Conservation (phyloP, 2,888 invertebrate species). For the Aphidoletes aphidimyza region DNA sequence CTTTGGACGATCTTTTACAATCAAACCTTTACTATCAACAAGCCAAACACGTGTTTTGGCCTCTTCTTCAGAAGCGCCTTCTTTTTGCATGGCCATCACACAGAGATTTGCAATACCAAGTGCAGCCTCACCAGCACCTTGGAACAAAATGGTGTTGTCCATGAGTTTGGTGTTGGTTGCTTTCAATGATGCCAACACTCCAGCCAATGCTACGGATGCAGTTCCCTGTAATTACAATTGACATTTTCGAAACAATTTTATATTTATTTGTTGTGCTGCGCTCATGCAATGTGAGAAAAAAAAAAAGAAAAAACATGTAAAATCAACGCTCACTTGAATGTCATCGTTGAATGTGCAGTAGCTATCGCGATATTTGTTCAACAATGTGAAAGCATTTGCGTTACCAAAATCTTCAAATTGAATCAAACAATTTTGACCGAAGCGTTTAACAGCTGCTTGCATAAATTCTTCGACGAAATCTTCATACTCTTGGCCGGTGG, state of each 20-base stretch:
- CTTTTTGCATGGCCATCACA: constrained; percentile 90
- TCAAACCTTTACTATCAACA: constrained; percentile 95
- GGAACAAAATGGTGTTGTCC: constrained; percentile 90
- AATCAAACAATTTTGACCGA: constrained; percentile 86
- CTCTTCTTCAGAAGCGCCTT: constrained; percentile 79
- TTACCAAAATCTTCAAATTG: constrained; percentile 99
- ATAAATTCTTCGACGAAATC: constrained; percentile 97
- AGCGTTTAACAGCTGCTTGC: constrained; percentile 86
- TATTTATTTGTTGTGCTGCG: no score
- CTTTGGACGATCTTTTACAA: constrained; percentile 86
- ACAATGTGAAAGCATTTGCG: constrained; percentile 92
- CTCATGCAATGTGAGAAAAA: no score
- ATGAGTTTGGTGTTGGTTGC: constrained; percentile 84
- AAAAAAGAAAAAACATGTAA: no score
- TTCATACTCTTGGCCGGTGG: constrained; percentile 87
- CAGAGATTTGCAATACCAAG: constrained; percentile 93
- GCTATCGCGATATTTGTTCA: constrained; percentile 87
- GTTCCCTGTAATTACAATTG: constrained; percentile 74
- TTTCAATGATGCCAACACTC: constrained; percentile 86
- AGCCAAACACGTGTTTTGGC: constrained; percentile 90
- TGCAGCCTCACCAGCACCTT: constrained; percentile 97
- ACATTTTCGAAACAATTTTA: neutral
- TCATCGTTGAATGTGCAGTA: constrained; percentile 99
- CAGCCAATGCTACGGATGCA: constrained; percentile 95
- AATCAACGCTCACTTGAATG: constrained; percentile 79